These are phyloP conservation scores for Rotaria magnacalcarata DNA, from an alignment of 2,888 invertebrate genomes.

Conservation along the genomic window DNA sequence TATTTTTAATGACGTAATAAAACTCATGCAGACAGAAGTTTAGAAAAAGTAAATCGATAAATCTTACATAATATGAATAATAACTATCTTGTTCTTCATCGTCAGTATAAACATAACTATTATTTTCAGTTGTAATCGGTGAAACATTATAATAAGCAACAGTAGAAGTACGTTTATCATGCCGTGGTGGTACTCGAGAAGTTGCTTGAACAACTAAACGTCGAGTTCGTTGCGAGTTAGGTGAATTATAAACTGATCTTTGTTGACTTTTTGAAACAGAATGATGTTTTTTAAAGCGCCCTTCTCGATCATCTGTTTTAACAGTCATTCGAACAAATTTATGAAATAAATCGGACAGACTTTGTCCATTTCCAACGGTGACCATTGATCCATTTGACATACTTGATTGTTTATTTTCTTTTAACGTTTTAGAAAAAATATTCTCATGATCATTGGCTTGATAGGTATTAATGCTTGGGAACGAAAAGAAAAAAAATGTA, in stretches of 20 bases:
- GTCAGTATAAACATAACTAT: not conserved
- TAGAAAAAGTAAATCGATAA: not conserved
- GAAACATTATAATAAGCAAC: not conserved
- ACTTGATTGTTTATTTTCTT: not conserved
- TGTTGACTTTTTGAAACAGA: not conserved
- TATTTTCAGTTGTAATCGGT: conserved; percentile 29
- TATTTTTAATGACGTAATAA: no score
- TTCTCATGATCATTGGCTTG: not conserved
- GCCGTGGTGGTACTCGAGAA: not conserved
- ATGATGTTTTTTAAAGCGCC: not conserved
- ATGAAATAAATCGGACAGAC: conserved; percentile 19
- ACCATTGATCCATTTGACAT: not conserved
- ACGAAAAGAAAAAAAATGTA: not conserved
- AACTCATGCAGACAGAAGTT: no score
- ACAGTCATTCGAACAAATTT: conserved; percentile 26
- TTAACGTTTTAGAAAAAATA: not conserved
- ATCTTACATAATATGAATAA: not conserved
- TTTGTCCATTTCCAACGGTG: not conserved
- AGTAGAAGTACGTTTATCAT: not conserved
- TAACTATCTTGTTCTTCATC: not conserved
- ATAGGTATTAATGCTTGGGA: not conserved
- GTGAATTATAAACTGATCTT: not conserved
- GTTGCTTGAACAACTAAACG: not conserved
- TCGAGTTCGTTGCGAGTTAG: not conserved
- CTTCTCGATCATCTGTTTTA: conserved; percentile 5